Conservation (phyloP, 2,113 vertebrate genomes). For the Cephalopholis sonnerati region DNA sequence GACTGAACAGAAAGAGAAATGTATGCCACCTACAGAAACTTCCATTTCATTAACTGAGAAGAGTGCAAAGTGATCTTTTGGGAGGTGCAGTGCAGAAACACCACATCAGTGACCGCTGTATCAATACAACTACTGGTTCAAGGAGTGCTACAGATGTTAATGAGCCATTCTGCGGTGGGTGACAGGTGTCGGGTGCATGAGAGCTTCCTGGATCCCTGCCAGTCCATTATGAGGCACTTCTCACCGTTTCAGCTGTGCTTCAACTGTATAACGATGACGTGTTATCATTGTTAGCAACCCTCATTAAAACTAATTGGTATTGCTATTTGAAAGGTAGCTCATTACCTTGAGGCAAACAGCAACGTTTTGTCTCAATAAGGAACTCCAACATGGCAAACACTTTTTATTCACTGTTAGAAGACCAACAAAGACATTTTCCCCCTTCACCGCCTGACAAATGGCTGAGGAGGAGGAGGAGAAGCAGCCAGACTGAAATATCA, state of each 20-base stretch:
- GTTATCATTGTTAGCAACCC: constrained; percentile 69
- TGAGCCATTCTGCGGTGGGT: constrained; percentile 51
- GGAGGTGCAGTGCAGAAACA: constrained; percentile 21
- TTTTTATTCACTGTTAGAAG: constrained; percentile 47
- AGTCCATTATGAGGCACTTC: constrained; percentile 66
- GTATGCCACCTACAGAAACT: constrained; percentile 45
- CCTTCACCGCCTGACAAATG: constrained; percentile 36
- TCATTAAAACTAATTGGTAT: constrained; percentile 79
- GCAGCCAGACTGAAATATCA: constrained; percentile 31
- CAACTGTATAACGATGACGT: constrained; percentile 57
- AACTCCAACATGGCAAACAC: constrained; percentile 52
- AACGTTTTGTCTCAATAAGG: constrained; percentile 74
- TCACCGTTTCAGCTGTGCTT: constrained; percentile 56
- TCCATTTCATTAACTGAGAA: constrained; percentile 31
- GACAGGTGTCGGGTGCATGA: constrained; percentile 64
- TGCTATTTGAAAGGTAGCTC: constrained; percentile 72
- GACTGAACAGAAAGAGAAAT: constrained; percentile 27
- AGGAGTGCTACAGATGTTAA: constrained; percentile 59
- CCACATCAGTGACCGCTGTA: not conserved
- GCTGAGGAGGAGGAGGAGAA: constrained; percentile 28
- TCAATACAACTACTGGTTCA: constrained; percentile 38
- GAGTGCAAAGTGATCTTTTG: constrained; percentile 24
- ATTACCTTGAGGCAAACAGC: constrained; percentile 66
- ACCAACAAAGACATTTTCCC: constrained; percentile 27
- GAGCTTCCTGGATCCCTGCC: constrained; percentile 67